These are phyloP conservation scores for Terrapene triunguis DNA, from an alignment of 2,113 vertebrate genomes.

Conservation along the genomic window DNA sequence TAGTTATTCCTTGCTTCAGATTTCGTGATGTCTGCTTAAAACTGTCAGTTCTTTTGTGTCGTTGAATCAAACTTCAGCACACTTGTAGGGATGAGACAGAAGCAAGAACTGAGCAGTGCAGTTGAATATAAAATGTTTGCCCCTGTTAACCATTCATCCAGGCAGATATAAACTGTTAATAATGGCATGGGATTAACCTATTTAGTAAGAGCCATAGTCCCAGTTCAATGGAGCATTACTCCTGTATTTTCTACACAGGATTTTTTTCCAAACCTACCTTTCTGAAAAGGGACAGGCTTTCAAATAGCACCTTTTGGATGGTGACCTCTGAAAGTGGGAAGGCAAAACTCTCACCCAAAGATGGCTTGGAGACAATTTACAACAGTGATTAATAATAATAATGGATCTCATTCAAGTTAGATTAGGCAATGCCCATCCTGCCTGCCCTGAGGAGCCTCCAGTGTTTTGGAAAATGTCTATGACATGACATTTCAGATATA, in stretches of 20 bases:
- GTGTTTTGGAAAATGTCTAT: not conserved
- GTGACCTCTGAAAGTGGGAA: not conserved
- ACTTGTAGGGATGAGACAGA: not conserved
- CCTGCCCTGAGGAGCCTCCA: not conserved
- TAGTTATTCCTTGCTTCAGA: not conserved
- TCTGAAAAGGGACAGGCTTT: not conserved
- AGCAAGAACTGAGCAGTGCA: slow-evolving; percentile 10
- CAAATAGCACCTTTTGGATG: not conserved
- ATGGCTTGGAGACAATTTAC: fast-evolving
- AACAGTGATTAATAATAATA: not conserved
- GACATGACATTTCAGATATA: not conserved
- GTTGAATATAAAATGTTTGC: slow-evolving; percentile 26
- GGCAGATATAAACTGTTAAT: slow-evolving; percentile 51
- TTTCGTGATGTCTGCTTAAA: slow-evolving; percentile 11
- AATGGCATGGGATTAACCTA: not conserved
- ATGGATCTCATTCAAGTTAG: not conserved
- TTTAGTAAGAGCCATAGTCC: not conserved
- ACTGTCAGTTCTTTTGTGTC: not conserved
- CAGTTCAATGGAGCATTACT: not conserved
- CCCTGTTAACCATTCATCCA: slow-evolving; percentile 17
- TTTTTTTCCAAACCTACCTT: not conserved
- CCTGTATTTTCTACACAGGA: not conserved
- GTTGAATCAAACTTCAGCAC: slow-evolving; percentile 4
- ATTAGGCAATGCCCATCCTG: not conserved
- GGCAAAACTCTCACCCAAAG: not conserved